Percentiles rank a stretch among this genome's conserved stretches.
Conservation (phyloP, 2,113 vertebrate genomes). For the Rhabdomys dilectus region DNA sequence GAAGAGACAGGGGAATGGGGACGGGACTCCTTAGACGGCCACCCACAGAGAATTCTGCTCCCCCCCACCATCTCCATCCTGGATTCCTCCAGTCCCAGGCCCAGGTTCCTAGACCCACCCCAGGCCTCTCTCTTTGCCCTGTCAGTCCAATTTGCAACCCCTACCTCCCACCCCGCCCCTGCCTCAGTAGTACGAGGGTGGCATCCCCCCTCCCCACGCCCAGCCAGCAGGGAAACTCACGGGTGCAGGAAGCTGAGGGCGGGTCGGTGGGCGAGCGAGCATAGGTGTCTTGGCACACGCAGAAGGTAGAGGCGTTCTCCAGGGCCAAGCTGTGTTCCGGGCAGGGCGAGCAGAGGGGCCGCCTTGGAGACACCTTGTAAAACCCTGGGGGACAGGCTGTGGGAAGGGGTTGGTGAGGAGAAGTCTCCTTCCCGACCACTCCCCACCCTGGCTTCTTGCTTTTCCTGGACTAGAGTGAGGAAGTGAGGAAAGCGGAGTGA, state of each 20-base stretch:
- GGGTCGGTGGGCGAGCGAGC: slow-evolving; percentile 94
- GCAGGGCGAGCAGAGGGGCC: slow-evolving; percentile 94
- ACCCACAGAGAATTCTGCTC: neutral
- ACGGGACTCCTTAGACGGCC: neutral
- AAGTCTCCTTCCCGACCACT: neutral
- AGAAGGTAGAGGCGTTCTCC: slow-evolving; percentile 93
- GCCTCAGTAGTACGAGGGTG: neutral
- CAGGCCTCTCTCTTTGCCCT: neutral
- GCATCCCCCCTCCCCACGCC: rapidly evolving
- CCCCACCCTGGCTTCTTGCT: neutral
- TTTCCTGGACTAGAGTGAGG: neutral
- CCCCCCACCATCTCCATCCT: neutral
- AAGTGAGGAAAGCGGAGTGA: neutral
- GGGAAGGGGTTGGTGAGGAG: slow-evolving; percentile 76
- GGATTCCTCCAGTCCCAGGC: neutral
- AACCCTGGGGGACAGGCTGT: slow-evolving; percentile 94
- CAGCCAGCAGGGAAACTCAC: slow-evolving; percentile 85
- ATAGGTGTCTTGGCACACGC: slow-evolving; percentile 94
- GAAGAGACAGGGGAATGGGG: neutral
- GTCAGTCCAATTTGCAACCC: neutral
- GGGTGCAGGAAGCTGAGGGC: slow-evolving; percentile 94
- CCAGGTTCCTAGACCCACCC: neutral
- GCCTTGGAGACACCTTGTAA: slow-evolving; percentile 94
- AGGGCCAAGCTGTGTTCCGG: slow-evolving; percentile 94
- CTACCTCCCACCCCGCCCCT: neutral